Conservation (phyloP, 2,797 vertebrate species). For the Adelosebastes latens region DNA sequence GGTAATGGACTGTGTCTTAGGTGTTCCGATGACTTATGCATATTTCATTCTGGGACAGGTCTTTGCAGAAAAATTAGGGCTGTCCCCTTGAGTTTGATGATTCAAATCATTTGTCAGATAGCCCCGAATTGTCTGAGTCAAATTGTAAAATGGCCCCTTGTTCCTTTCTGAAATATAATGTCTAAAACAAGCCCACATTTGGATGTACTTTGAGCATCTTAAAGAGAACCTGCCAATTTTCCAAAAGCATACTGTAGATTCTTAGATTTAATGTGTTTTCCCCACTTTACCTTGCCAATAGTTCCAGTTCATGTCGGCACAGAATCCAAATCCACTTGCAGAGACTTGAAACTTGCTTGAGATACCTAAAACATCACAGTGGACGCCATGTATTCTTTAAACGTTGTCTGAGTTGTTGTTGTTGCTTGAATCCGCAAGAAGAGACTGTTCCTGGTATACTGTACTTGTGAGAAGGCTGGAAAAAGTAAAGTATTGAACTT, state of each 20-base stretch:
- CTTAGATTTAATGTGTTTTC: neutral
- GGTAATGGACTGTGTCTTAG: neutral
- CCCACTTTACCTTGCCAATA: neutral
- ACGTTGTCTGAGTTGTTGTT: neutral
- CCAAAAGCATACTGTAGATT: neutral
- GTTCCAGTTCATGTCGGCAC: conserved; percentile 11
- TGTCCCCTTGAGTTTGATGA: neutral
- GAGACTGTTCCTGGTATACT: neutral
- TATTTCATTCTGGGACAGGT: neutral
- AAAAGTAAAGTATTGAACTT: neutral
- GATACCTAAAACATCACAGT: neutral
- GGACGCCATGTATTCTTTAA: neutral
- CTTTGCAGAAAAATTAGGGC: neutral
- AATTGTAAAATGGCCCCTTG: neutral
- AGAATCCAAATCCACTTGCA: conserved; percentile 17
- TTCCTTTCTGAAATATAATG: neutral
- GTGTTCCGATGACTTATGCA: neutral
- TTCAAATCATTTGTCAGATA: too few species aligned
- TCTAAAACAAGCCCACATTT: neutral
- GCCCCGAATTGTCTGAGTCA: neutral
- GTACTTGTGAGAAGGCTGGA: neutral
- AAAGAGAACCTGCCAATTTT: neutral
- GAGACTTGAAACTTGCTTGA: conserved; percentile 13
- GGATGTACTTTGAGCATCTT: neutral
- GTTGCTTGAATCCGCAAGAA: neutral